Evolutionary conservation across 2,797 vertebrate species (phyloP).

Genomic region (Premnoplex brunnescens): DNA sequence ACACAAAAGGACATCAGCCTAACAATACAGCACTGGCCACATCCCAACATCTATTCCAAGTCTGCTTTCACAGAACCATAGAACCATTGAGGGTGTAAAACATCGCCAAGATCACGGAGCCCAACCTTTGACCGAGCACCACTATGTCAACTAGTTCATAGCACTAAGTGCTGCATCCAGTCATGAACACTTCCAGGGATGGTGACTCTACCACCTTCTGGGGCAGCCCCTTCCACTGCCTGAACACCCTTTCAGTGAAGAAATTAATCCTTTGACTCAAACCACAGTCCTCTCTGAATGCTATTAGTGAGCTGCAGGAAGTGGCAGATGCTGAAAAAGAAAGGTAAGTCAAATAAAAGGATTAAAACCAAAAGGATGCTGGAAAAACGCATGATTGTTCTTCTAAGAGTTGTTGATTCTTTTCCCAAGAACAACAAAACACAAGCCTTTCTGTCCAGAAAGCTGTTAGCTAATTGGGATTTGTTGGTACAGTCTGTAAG

Average conservation of each 20-base stretch:
- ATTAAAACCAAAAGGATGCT: background rate
- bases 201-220: background rate
- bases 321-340: background rate
- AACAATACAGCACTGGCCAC: background rate
- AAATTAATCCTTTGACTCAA: background rate
- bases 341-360: background rate
- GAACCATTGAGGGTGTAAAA: background rate
- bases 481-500: background rate
- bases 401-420: background rate
- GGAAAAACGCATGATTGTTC: background rate
- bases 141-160: background rate
- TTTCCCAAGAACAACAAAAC: background rate
- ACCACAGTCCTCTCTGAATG: background rate
- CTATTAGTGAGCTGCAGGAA: background rate
- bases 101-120: rapidly evolving
- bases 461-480: constrained; percentile 1
- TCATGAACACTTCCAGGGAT: background rate
- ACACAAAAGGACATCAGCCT: background rate
- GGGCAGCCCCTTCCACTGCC: background rate
- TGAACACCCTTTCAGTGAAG: background rate
- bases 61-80: background rate
- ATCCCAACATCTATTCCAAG: rapidly evolving
- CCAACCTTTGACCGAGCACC: background rate
- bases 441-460: background rate
- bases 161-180: background rate